These are phyloP conservation scores for Falco biarmicus DNA, from an alignment of 2,797 vertebrate species.

Conservation along the genomic window DNA sequence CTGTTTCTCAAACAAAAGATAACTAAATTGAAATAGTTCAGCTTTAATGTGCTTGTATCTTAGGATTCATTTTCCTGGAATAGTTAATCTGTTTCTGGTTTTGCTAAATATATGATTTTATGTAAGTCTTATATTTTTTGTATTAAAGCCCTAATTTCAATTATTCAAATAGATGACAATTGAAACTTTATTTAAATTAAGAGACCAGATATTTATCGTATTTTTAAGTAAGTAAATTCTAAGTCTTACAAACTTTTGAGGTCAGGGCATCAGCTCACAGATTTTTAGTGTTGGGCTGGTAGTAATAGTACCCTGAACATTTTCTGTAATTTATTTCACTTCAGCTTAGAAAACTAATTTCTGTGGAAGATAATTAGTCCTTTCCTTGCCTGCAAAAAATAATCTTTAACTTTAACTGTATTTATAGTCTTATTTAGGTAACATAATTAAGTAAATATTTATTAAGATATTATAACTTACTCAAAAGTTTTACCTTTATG, in stretches of 20 bases:
- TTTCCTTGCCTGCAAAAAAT: not conserved
- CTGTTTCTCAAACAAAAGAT: not conserved
- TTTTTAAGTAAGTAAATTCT: not conserved
- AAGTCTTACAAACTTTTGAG: not conserved
- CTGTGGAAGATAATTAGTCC: not conserved
- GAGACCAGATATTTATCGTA: not conserved
- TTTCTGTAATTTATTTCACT: not conserved
- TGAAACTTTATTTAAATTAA: not conserved
- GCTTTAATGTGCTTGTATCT: not conserved
- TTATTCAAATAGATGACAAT: not conserved
- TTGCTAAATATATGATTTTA: not conserved
- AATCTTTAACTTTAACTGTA: not conserved
- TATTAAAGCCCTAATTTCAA: not conserved
- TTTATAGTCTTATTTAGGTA: not conserved
- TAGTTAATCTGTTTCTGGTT: not conserved
- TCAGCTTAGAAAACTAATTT: not conserved
- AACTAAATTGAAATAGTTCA: not conserved
- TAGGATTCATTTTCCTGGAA: not conserved
- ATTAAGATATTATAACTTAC: not conserved
- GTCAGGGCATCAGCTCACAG: not conserved
- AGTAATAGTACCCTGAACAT: not conserved
- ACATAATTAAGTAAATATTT: not conserved
- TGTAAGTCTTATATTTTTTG: not conserved
- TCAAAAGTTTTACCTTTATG: not conserved
- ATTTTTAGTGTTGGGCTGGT: not conserved